phyloP scores from a whole-genome alignment of 2,888 invertebrate species.

The Mimumesa dahlbomi region DNA sequence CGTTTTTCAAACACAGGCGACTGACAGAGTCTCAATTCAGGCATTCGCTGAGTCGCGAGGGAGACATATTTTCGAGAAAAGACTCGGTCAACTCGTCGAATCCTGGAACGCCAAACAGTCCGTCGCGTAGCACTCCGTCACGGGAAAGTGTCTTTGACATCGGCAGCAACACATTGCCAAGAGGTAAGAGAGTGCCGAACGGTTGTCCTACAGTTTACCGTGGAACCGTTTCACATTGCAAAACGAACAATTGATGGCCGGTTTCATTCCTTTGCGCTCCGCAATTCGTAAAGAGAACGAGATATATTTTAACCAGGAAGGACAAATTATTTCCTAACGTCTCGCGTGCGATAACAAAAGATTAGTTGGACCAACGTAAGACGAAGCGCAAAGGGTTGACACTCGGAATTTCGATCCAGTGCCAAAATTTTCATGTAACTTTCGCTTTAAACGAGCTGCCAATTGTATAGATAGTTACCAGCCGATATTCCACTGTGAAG shows the following conservation, averaged over 20 bases:
- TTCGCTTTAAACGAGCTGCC: background rate
- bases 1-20: conserved; percentile 65
- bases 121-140: conserved; percentile 67
- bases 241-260: conserved; percentile 18
- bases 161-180: conserved; percentile 76
- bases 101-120: conserved; percentile 68
- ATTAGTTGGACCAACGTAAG: too few relatives aligned
- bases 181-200: conserved; percentile 74
- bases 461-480: background rate
- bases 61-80: conserved; percentile 71
- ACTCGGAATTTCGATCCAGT: conserved; percentile 29
- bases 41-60: conserved; percentile 74
- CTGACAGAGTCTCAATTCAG: conserved; percentile 76
- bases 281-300: too few relatives aligned
- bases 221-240: conserved; percentile 53
- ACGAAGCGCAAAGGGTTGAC: conserved; percentile 8
- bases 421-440: conserved; percentile 15
- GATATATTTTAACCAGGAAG: too few relatives aligned
- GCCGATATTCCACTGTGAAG: conserved; percentile 62
- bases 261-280: conserved; percentile 5
- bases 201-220: conserved; percentile 62
- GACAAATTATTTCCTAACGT: too few relatives aligned
- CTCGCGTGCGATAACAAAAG: too few relatives aligned
- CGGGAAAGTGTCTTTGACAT: conserved; percentile 75
- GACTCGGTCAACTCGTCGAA: conserved; percentile 68